Base-by-base conservation (phyloP, 2,888 invertebrate genomes). In the Cabera pusaria region DNA sequence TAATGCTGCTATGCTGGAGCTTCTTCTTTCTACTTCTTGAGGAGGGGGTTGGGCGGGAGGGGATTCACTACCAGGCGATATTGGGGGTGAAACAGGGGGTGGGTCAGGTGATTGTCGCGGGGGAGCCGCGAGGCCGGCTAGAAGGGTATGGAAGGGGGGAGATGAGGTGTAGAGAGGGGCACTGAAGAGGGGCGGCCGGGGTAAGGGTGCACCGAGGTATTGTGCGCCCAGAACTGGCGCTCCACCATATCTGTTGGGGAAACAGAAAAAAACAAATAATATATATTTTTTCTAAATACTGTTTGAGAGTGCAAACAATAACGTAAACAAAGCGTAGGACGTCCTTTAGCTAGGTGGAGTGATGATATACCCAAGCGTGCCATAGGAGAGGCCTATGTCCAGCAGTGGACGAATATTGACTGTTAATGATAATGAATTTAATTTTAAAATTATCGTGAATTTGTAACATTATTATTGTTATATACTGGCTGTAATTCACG, bases 1-100 rank as follows among this genome's bases (percentile, higher is more conserved):
- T 19, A 97, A 83, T 0, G 96, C 94, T 0, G 96, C 97, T 58
- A 97, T 97, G 64, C 97, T 97, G 14, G 95, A 96, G 58, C 95
- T 95, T 58, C 96, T 88, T 51, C 96, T 90, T 74, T 96, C 96
- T 37, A 95, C 93, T 50, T 96, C 95, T 11, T 93, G 94, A 0
- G 91, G 90, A 0, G 71, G 60, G 1, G 78, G 63, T 28, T 73
- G 70, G 48, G 82, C 64, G 8, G 90, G 87, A 5, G 91, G 91
- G 0, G 92, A 91, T 44, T 84, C 85, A 50, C 80, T 86, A 26
- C 86, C 86, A 1, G 88, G 88, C n/a, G 85, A 86, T 50, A 86
- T 87, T 1, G 90, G 88, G 7, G 92, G 92, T 2, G 92, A 92
- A 1, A 90, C 83, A 0, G 90, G 83, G 6, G 85, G 85, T 18